phyloP scores from a whole-genome alignment of 2,888 invertebrate genomes.

The Anagyrus pseudococci region DNA sequence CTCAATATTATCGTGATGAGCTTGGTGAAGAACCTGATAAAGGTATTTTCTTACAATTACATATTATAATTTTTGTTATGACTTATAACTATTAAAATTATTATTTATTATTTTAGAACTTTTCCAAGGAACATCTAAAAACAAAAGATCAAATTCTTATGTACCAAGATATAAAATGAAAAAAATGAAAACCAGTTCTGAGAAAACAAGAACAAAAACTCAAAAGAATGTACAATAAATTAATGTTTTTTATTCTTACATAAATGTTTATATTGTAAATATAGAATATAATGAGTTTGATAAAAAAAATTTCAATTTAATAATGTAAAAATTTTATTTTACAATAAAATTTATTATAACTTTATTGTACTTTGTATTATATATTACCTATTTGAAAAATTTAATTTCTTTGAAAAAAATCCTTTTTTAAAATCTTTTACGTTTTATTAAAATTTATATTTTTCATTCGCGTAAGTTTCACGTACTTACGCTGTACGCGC shows the following conservation, averaged over 20 bases:
- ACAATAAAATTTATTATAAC: too few relatives aligned
- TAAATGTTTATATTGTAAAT: constrained; percentile 20
- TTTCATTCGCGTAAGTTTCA: too few relatives aligned
- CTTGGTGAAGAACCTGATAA: constrained; percentile 88
- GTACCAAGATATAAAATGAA: constrained; percentile 47
- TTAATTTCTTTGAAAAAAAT: too few relatives aligned
- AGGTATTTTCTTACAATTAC: constrained; percentile 63
- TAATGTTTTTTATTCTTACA: constrained; percentile 6
- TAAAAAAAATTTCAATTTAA: constrained; percentile 10
- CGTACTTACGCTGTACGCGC: too few relatives aligned
- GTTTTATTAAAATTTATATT: constrained; percentile 1
- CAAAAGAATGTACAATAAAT: constrained; percentile 18
- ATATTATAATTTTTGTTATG: constrained; percentile 5
- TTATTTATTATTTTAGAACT: constrained; percentile 28
- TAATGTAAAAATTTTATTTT: not conserved
- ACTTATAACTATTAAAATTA: too few relatives aligned
- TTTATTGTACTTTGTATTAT: too few relatives aligned
- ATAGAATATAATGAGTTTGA: constrained; percentile 4
- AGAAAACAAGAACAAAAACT: constrained; percentile 20
- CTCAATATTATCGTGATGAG: constrained; percentile 83
- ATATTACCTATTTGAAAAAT: too few relatives aligned
- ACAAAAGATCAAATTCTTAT: constrained; percentile 42
- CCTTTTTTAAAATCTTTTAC: not conserved
- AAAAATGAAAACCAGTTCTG: constrained; percentile 42
- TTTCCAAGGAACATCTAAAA: constrained; percentile 38